Evolutionary conservation across 35 echinoderm and acorn worm genomes (phyloP), one percentile per base, ranked within the genome.

Genomic region (Heliocidaris tuberculata): DNA sequence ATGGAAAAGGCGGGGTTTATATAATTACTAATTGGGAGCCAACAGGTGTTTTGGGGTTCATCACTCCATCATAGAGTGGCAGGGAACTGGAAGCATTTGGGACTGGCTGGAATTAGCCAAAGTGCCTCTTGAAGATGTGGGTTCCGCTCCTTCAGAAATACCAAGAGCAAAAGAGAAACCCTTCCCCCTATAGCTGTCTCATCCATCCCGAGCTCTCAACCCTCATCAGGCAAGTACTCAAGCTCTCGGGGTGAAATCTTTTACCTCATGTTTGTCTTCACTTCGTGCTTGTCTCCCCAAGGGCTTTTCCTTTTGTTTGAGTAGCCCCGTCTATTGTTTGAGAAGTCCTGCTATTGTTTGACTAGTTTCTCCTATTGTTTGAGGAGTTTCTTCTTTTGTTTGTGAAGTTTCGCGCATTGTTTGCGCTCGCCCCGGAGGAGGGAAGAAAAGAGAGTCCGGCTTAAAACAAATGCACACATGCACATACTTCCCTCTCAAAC

Each of bases 261-360:
- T 78, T 78, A 78, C 65, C 87, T 30, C 31, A 12, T 89, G 87
- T 89, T 89, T 89, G 87, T 48, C 87, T 48, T 47, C 12, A 89
- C 31, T 48, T 13, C 87, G 87, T 27, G 27, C 87, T 89, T 89
- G 87, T 89, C 87, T 47, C 47, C 30, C 47, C 15, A 48, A 89
- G 87, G 47, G 87, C 87, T 89, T 89, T 89, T 9, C 47, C 87
- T 48, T 89, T 89, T 89, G 87, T 89, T 89, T 89, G 87, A 89
- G 87, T 89, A 89, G 87, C 47, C 87, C 87, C 29, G 31, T 89
- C 87, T 48, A 47, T 89, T 89, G 87, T 89, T 89, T 89, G 87
- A 89, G 87, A 89, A 89, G 87, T 89, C 87, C 87, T 89, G 87
- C 87, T 30, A 89, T 89, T 89, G 87, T 89, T 89, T 89, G 87